Evolutionary conservation across 1,140 invertebrate genomes (phyloP).

Genomic region (Diorhabda carinulata): DNA sequence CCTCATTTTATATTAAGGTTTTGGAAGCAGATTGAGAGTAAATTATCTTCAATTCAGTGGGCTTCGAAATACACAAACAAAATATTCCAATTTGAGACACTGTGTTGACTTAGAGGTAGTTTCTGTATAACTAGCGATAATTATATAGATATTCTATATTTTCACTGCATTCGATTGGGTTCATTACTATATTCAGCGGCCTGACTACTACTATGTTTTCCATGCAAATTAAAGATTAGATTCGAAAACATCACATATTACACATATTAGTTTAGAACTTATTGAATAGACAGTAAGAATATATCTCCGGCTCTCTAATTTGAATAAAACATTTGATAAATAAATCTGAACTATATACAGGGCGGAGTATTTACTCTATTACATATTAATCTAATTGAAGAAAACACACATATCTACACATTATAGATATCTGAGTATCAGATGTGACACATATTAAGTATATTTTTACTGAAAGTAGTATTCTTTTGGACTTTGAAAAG

Average conservation of each 20-base stretch:
- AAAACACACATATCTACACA: not conserved
- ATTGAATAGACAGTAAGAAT: not conserved
- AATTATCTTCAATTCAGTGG: no score
- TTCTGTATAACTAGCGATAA: no score
- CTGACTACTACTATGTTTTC: no score
- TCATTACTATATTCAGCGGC: no score
- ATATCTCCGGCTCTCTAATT: not conserved
- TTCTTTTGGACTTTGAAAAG: not conserved
- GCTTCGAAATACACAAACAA: no score
- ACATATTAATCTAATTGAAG: not conserved
- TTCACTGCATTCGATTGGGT: no score
- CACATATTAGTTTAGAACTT: not conserved
- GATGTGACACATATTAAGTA: slow-evolving; percentile 2
- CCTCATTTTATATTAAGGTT: no score
- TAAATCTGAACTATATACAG: slow-evolving; percentile 2
- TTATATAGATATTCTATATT: no score
- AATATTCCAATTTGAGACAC: no score
- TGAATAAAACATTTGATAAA: slow-evolving; percentile 3
- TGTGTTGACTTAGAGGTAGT: no score
- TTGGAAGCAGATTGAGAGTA: no score
- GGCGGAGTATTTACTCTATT: not conserved
- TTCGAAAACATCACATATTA: not conserved
- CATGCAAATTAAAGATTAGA: not conserved
- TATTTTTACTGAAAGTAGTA: not conserved
- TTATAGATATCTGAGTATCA: not conserved